These are phyloP conservation scores for Seira ritae DNA, from an alignment of 2,888 invertebrate species.

Conservation along the genomic window DNA sequence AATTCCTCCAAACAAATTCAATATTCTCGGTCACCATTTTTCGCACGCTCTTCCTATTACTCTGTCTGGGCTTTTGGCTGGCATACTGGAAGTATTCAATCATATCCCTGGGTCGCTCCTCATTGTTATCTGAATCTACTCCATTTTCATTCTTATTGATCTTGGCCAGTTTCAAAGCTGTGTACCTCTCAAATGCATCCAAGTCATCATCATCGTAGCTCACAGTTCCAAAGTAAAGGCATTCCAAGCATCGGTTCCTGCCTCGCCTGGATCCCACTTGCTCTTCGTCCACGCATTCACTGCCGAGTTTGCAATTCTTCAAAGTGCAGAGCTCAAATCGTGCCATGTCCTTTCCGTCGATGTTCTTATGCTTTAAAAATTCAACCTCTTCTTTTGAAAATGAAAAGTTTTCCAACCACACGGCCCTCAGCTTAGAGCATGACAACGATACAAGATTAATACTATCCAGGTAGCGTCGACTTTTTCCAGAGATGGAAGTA, in stretches of 20 bases:
- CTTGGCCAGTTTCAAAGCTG: neutral
- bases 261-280: constrained; percentile 34
- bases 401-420: constrained; percentile 53
- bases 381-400: constrained; percentile 12
- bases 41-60: neutral
- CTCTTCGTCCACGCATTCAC: constrained; percentile 24
- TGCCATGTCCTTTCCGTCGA: neutral
- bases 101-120: constrained; percentile 11
- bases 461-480: constrained; percentile 28
- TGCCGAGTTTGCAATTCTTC: constrained; percentile 39
- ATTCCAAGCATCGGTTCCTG: constrained; percentile 38
- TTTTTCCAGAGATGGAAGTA: neutral
- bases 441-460: neutral
- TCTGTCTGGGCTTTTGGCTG: neutral
- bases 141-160: neutral
- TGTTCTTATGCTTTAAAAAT: neutral
- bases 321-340: constrained; percentile 50
- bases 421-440: constrained; percentile 22
- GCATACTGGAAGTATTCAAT: constrained; percentile 35
- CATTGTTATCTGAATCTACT: neutral
- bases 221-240: constrained; percentile 44
- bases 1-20: constrained; percentile 28
- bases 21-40: constrained; percentile 2
- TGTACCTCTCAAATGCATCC: constrained; percentile 36
- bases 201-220: constrained; percentile 47